Conservation (phyloP, 1,140 invertebrate genomes). For the Bombus waltoni region DNA sequence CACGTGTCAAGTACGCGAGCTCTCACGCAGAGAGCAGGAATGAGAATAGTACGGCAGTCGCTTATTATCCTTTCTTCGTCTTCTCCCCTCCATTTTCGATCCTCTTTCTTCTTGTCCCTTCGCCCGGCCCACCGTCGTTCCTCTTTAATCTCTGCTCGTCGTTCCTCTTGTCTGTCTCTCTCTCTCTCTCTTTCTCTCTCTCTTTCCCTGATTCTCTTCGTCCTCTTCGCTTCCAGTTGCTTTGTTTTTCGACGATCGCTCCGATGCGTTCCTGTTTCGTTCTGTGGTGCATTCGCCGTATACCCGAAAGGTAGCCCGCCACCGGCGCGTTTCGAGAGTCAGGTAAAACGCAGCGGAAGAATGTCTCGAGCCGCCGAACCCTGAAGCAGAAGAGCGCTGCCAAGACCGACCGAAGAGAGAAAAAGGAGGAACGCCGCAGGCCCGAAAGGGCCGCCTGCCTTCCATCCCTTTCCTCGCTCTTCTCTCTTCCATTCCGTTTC, state of each 20-base stretch:
- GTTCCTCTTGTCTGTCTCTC: not conserved
- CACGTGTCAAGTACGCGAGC: not conserved
- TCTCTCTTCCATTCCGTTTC: conserved; percentile 26
- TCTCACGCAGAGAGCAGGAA: conserved; percentile 1
- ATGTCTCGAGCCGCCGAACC: conserved; percentile 12
- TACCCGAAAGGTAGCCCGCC: not conserved
- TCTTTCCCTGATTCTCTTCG: too few species aligned
- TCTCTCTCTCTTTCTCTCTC: conserved; percentile 22
- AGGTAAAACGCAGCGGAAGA: conserved; percentile 44
- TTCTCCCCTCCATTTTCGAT: not conserved
- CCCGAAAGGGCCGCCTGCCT: not conserved
- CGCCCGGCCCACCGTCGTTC: not conserved
- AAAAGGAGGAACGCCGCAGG: conserved; percentile 12
- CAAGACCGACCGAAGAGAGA: not conserved
- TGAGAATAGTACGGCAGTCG: conserved; percentile 10
- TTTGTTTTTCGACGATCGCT: conserved; percentile 13
- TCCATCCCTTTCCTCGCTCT: not conserved
- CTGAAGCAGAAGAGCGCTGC: not conserved
- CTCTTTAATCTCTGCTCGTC: conserved; percentile 17
- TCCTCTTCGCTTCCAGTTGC: not conserved
- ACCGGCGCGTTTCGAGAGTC: conserved; percentile 31
- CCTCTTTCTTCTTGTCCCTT: not conserved
- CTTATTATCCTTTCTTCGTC: conserved; percentile 23
- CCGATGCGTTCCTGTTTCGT: not conserved
- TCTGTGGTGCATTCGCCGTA: not conserved